Evolutionary conservation across 2,888 invertebrate genomes (phyloP).

Genomic region (Eilema depressum): DNA sequence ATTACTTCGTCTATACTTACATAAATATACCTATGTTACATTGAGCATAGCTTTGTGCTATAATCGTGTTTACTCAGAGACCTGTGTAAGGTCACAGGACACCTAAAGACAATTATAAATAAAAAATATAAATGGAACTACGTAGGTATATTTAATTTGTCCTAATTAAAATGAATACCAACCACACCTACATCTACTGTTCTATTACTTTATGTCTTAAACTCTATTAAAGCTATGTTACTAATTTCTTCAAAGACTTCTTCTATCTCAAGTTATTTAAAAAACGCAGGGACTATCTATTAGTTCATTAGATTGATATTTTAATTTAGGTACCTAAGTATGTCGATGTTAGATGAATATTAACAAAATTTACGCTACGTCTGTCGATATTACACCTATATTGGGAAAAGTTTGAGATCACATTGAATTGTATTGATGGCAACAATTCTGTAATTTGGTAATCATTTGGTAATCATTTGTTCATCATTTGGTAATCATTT

Average conservation of each 20-base stretch:
- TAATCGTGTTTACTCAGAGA: slow-evolving; percentile 45
- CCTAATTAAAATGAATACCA: slow-evolving; percentile 50
- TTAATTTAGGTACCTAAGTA: slow-evolving; percentile 35
- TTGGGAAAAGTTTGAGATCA: background rate
- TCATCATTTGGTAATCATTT: too few relatives aligned
- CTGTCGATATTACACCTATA: slow-evolving; percentile 1
- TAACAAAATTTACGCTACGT: background rate
- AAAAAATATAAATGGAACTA: slow-evolving; percentile 41
- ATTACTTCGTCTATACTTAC: slow-evolving; percentile 41
- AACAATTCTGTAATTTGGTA: background rate
- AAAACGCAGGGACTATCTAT: slow-evolving; percentile 4
- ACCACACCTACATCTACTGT: slow-evolving; percentile 51
- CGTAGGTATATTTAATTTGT: slow-evolving; percentile 30
- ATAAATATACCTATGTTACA: slow-evolving; percentile 50
- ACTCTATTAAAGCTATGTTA: slow-evolving; percentile 83
- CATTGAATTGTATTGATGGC: background rate
- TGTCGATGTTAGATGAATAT: background rate
- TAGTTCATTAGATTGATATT: slow-evolving; percentile 35
- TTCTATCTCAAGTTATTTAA: slow-evolving; percentile 8
- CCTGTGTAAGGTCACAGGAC: slow-evolving; percentile 29
- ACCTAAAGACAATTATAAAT: slow-evolving; percentile 37
- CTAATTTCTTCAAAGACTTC: slow-evolving; percentile 66
- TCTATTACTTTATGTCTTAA: slow-evolving; percentile 60
- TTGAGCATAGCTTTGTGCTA: slow-evolving; percentile 74
- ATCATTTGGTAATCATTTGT: too few relatives aligned